These are phyloP conservation scores for Athrips mouffetella DNA, from an alignment of 2,888 invertebrate genomes.

Conservation along the genomic window DNA sequence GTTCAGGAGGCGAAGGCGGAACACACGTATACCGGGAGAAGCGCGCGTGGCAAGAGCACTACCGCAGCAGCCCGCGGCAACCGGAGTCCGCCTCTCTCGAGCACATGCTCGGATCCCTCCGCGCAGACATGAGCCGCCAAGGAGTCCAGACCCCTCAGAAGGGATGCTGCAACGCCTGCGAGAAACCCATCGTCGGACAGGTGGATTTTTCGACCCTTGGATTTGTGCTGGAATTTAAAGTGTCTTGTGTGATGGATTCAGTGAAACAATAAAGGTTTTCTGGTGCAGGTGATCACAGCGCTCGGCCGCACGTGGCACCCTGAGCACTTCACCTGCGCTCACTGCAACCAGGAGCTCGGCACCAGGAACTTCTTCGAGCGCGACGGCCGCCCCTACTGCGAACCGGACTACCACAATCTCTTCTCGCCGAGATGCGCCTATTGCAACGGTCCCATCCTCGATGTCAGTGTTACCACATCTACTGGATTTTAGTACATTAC, in stretches of 20 bases:
- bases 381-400: constrained; percentile 98
- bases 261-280: constrained; percentile 45
- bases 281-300: constrained; percentile 90
- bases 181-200: constrained; percentile 99
- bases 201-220: constrained; percentile 55
- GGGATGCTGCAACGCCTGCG: constrained; percentile 99
- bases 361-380: constrained; percentile 99
- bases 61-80: constrained; percentile 74
- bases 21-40: constrained; percentile 82
- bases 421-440: constrained; percentile 99
- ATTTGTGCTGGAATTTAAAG: neutral
- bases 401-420: constrained; percentile 98
- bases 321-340: constrained; percentile 98
- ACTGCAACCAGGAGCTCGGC: constrained; percentile 97
- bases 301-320: constrained; percentile 99
- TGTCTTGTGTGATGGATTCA: neutral
- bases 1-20: constrained; percentile 64
- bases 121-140: constrained; percentile 98
- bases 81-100: constrained; percentile 80
- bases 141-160: constrained; percentile 99
- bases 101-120: constrained; percentile 95
- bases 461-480: constrained; percentile 85
- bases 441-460: constrained; percentile 98
- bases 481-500: neutral
- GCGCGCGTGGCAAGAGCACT: constrained; percentile 75